Conservation (phyloP, 1,140 invertebrate genomes). For the Neelides sp. region DNA sequence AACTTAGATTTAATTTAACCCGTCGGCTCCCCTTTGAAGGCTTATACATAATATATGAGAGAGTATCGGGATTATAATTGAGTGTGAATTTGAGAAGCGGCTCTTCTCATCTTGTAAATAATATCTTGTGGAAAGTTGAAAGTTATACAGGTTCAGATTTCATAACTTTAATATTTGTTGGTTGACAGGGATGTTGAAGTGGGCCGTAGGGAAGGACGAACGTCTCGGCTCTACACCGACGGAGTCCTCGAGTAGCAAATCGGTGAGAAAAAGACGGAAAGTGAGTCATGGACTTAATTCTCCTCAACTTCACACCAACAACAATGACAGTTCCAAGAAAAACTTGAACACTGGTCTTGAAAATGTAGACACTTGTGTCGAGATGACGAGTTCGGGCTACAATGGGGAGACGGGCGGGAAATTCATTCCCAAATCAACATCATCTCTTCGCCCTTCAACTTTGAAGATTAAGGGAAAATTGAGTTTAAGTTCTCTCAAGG, state of each 20-base stretch:
- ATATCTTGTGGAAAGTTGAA: neutral
- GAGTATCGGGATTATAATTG: neutral
- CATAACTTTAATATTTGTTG: neutral
- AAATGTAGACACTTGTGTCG: too few species aligned
- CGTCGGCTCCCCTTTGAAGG: neutral
- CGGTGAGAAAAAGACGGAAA: neutral
- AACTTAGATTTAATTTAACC: neutral
- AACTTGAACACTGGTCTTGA: neutral
- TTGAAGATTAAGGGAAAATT: too few species aligned
- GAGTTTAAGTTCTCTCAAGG: too few species aligned
- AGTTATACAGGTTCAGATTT: neutral
- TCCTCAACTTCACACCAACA: slow-evolving; percentile 5
- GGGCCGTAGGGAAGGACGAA: slow-evolving; percentile 28
- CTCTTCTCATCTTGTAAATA: neutral
- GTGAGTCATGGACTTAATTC: neutral
- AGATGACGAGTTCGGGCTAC: too few species aligned
- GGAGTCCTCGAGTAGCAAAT: neutral
- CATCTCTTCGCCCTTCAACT: too few species aligned
- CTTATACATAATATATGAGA: neutral
- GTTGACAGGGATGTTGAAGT: slow-evolving; percentile 23
- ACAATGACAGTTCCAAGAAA: slow-evolving; percentile 8
- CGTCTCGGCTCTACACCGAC: slow-evolving; percentile 2
- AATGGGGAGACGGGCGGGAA: too few species aligned
- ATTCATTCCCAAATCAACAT: too few species aligned
- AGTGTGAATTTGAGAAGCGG: neutral